These are phyloP conservation scores for Eretmocerus hayati DNA, from an alignment of 2,888 invertebrate genomes.

Conservation along the genomic window DNA sequence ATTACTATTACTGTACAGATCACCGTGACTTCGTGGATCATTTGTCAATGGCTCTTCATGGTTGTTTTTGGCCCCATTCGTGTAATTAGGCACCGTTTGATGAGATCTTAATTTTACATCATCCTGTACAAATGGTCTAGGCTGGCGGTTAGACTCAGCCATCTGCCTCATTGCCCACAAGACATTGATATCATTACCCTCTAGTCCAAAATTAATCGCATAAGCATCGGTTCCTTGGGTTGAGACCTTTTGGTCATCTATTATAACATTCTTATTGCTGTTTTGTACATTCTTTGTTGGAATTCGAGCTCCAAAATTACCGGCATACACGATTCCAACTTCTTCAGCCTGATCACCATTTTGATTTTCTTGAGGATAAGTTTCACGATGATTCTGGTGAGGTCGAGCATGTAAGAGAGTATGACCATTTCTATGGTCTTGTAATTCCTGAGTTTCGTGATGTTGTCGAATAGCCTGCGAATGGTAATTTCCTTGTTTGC, in stretches of 20 bases:
- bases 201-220: constrained; percentile 11
- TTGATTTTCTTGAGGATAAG: constrained; percentile 8
- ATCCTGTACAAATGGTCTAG: constrained; percentile 25
- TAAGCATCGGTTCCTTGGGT: constrained; percentile 2
- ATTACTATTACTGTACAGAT: no score
- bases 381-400: constrained; percentile 2
- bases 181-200: constrained; percentile 9
- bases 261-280: not conserved
- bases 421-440: not conserved
- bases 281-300: constrained; percentile 2
- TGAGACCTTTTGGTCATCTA: not conserved
- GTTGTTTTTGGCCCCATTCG: not conserved
- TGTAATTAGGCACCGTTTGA: not conserved
- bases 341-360: constrained; percentile 9
- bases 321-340: not conserved
- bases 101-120: no score
- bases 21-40: no score
- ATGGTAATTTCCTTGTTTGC: not conserved
- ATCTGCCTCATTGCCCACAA: constrained; percentile 12
- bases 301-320: constrained; percentile 9
- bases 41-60: no score
- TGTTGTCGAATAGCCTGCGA: not conserved
- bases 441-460: not conserved
- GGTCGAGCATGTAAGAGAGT: not conserved
- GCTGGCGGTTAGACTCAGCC: constrained; percentile 10